Evolutionary conservation across 2,888 invertebrate species (phyloP), one percentile per base, ranked within the genome.

Genomic region (Nudaria mundana): DNA sequence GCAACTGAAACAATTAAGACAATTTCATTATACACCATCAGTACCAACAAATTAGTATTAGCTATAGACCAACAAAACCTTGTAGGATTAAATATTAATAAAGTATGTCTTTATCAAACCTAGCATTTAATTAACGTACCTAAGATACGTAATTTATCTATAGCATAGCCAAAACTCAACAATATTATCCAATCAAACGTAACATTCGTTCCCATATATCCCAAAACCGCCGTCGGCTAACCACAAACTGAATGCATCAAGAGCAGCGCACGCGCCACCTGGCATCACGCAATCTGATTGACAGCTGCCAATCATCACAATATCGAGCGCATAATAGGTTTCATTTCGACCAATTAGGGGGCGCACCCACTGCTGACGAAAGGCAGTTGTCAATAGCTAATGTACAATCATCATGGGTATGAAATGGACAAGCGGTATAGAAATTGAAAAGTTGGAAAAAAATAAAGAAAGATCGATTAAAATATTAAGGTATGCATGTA

Each of bases 261-360:
- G 44, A 30, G 22, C 40, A 38, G 40, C 60, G 71, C 76, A 78
- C 76, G 72, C 75, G 79, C 78, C 81, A 80, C 76, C 80, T 81
- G 76, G 81, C 56, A 56, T 62, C 80, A 76, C 74, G 78, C 77
- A 64, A 76, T 36, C 47, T 73, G 82, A 86, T 83, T 84, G 87
- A 66, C 86, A 82, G 82, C 84, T 84, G 86, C 78, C 86, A 83
- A 84, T 86, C 82, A 79, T 54, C 62, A 74, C 67, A 69, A n/a
- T 73, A 75, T 76, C 78, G 76, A 70, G 63, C 58, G 62, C 62
- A 75, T 82, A 79, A 80, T 78, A 76, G 74, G 78, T 74, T 74
- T 66, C 72, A 79, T 80, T 81, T 73, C 65, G 61, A 71, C 76
- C 78, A 79, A 83, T 80, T 82, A 83, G 70, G 59, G 56, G 49